Conservation (phyloP, 92 coral and sea anemone genomes). For the Phenganax marumi region DNA sequence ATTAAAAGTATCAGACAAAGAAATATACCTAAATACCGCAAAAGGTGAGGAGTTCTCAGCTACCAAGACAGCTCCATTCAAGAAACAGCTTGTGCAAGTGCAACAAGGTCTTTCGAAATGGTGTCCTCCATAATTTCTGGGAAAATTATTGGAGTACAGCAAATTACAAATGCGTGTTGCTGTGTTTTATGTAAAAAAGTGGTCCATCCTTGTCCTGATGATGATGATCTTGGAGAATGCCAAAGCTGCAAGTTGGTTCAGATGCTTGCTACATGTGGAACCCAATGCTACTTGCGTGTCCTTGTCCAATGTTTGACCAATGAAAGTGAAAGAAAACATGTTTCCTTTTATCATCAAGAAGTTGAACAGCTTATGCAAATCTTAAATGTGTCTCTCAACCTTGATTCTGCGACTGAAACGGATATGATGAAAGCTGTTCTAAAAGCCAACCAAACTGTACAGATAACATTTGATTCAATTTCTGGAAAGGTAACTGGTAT, state of each 20-base stretch:
- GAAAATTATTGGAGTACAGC: constrained; percentile 62
- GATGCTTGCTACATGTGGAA: constrained; percentile 46
- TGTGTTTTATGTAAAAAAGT: constrained; percentile 51
- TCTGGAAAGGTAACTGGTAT: background rate
- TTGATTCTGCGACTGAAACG: constrained; percentile 28
- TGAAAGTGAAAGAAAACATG: constrained; percentile 42
- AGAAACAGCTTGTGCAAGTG: constrained; percentile 46
- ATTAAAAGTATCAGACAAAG: constrained; percentile 47
- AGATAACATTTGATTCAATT: constrained; percentile 17
- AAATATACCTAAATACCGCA: constrained; percentile 54
- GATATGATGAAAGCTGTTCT: constrained; percentile 38
- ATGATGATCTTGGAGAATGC: constrained; percentile 50
- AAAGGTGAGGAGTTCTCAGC: constrained; percentile 53
- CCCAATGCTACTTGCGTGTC: constrained; percentile 49
- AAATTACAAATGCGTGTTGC: constrained; percentile 47
- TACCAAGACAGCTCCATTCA: constrained; percentile 53
- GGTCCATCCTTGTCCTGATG: constrained; percentile 49
- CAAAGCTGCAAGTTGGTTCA: constrained; percentile 48
- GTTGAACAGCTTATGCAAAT: constrained; percentile 46
- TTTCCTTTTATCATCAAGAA: constrained; percentile 56
- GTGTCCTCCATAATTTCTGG: constrained; percentile 53
- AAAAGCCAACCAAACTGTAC: constrained; percentile 34
- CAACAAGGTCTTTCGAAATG: constrained; percentile 39
- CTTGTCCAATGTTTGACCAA: constrained; percentile 52
- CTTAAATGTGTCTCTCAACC: constrained; percentile 27